phyloP scores from a whole-genome alignment of 1,140 invertebrate genomes.

The Drosophila micromelanica region DNA sequence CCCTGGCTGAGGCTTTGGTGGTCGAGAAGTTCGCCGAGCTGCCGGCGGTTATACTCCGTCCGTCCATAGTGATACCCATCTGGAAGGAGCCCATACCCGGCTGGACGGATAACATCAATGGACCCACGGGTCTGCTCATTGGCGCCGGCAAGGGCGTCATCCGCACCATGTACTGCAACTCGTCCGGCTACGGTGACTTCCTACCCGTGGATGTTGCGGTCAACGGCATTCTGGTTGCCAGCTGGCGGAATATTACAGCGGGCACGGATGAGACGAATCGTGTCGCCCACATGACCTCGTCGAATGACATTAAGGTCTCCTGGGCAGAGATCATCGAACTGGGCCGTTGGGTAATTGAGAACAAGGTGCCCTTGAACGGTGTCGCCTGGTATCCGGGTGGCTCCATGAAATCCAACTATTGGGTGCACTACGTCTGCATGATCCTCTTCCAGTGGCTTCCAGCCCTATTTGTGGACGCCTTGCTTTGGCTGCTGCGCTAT shows the following conservation, averaged over 20 bases:
- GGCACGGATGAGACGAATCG: conserved; percentile 75
- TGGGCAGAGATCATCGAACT: conserved; percentile 93
- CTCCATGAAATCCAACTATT: conserved; percentile 92
- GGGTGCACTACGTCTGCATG: conserved; percentile 91
- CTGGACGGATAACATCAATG: conserved; percentile 97
- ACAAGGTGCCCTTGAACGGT: conserved; percentile 90
- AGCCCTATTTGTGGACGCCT: conserved; percentile 91
- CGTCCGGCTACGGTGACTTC: conserved; percentile 87
- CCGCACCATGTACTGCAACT: conserved; percentile 88
- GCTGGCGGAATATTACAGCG: conserved; percentile 87
- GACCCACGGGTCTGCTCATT: conserved; percentile 90
- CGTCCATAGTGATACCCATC: conserved; percentile 94
- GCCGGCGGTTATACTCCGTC: conserved; percentile 94
- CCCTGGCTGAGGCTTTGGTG: conserved; percentile 92
- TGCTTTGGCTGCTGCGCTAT: conserved; percentile 91
- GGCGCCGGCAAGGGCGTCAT: conserved; percentile 90
- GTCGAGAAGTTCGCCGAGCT: conserved; percentile 90
- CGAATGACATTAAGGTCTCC: conserved; percentile 92
- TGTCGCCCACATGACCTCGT: conserved; percentile 90
- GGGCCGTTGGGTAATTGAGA: conserved; percentile 91
- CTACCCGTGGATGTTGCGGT: conserved; percentile 91
- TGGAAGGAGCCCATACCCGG: conserved; percentile 92
- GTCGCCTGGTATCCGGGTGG: conserved; percentile 95
- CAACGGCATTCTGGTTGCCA: conserved; percentile 90
- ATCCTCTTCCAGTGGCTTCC: conserved; percentile 94